Base-by-base conservation (phyloP, 2,888 invertebrate species). In the Lydus trimaculatus region DNA sequence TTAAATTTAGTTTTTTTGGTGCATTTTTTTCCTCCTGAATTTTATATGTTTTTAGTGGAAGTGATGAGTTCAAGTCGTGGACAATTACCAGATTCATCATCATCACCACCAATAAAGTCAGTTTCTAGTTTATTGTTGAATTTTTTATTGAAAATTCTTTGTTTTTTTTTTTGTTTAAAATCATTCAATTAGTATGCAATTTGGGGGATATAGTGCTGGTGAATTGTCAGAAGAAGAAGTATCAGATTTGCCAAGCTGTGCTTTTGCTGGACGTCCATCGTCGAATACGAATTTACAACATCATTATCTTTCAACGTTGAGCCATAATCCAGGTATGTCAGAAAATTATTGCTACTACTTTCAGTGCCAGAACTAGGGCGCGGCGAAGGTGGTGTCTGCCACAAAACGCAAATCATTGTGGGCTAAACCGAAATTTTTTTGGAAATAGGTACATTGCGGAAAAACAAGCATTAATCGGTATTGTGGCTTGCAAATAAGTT, bases 221-320 rank as follows among this genome's bases (percentile, higher is more conserved):
- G 89, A 89, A 72, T 84, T 88, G 58, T 88, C 87, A 66, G 89
- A 89, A 85, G 90, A 91, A 81, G 85, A 90, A 79, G 89, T 92
- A 15, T 86, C 90, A 5, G 94, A 95, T 77, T 86, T 95, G 75
- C 94, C 94, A 0, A 94, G 94, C 52, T 95, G 95, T 83, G 92
- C 94, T 67, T 95, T 94, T 84, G 94, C 89, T 84, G 76, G 90
- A 85, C 75, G 92, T 87, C 75, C 77, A 15, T 70, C 79, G 15
- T 75, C 80, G 7, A 81, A 78, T 65, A 66, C 82, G 0, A 77
- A 76, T 36, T 70, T 84, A 48, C 84, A 84, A 67, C 84, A 85
- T 70, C 85, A 84, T 67, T 85, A 85, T 72, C 72, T 85, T 59
- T 74, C 83, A 5, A 79, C 81, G 28, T 74, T 85, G 69, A 85